These are phyloP conservation scores for Deilephila porcellus DNA, from an alignment of 2,888 invertebrate genomes.

Conservation along the genomic window DNA sequence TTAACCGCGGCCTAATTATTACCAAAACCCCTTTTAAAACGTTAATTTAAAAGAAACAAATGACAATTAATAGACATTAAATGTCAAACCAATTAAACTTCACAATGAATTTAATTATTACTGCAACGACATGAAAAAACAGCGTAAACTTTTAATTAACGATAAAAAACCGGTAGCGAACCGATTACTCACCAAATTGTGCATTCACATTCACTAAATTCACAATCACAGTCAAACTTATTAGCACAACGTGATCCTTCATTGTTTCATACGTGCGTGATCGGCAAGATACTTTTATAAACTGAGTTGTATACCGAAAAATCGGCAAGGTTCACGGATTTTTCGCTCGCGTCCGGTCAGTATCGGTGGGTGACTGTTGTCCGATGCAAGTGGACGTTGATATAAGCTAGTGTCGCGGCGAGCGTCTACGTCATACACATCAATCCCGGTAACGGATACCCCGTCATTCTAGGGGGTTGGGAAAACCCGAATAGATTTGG, in stretches of 20 bases:
- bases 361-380: conserved; percentile 35
- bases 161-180: not conserved
- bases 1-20: not conserved
- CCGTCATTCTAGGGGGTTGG: not conserved
- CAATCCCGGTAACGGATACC: not conserved
- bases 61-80: not conserved
- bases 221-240: conserved; percentile 63
- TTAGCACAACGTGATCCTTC: conserved; percentile 42
- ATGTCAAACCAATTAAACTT: conserved; percentile 1
- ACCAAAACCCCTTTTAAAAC: not conserved
- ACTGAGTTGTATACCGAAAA: conserved; percentile 3
- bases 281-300: conserved; percentile 28
- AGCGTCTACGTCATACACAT: conserved; percentile 35
- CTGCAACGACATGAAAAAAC: not conserved
- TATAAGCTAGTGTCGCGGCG: conserved; percentile 41
- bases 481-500: not conserved
- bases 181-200: conserved; percentile 67
- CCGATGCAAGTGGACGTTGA: conserved; percentile 36
- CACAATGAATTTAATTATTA: not conserved
- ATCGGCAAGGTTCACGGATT: not conserved
- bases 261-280: conserved; percentile 15
- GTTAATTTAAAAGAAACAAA: too few relatives aligned
- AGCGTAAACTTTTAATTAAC: not conserved
- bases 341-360: conserved; percentile 16
- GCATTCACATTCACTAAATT: conserved; percentile 49